Conservation (phyloP, 2,797 vertebrate species). For the Echiichthys vipera region DNA sequence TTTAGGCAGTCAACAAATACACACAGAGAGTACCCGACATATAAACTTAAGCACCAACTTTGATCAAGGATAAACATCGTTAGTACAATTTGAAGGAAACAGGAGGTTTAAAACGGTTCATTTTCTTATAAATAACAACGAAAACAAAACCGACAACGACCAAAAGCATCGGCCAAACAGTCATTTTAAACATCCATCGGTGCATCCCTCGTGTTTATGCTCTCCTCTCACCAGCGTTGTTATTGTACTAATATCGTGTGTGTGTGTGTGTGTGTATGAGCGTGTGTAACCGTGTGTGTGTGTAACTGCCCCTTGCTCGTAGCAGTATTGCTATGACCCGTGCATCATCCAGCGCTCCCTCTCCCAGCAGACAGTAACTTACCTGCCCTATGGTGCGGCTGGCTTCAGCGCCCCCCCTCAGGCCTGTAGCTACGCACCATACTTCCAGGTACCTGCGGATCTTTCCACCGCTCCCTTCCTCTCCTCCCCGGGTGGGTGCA, state of each 20-base stretch:
- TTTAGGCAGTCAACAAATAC: too few species aligned
- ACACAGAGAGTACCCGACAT: too few species aligned
- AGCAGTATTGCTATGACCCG: constrained; percentile 82
- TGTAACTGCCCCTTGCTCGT: constrained; percentile 52
- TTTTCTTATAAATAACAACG: too few species aligned
- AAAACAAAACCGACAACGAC: too few species aligned
- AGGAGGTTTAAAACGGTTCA: too few species aligned
- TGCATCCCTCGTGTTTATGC: too few species aligned
- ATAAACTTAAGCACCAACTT: too few species aligned
- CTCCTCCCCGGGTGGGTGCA: constrained; percentile 53
- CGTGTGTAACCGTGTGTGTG: constrained; percentile 48
- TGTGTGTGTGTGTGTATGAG: constrained; percentile 12
- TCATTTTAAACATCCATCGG: too few species aligned
- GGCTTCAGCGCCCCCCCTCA: constrained; percentile 60
- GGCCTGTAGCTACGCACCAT: constrained; percentile 67
- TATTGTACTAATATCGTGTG: constrained; percentile 20
- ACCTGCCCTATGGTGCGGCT: constrained; percentile 67
- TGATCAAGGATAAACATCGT: too few species aligned
- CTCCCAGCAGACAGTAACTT: constrained; percentile 78
- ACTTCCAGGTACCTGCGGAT: constrained; percentile 74
- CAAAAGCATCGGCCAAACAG: too few species aligned
- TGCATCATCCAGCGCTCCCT: constrained; percentile 79
- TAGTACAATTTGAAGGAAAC: too few species aligned
- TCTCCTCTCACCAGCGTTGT: constrained; percentile 2
- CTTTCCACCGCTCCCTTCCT: constrained; percentile 5